These are phyloP conservation scores for Perca fluviatilis DNA, from an alignment of 2,113 vertebrate genomes.

Conservation along the genomic window DNA sequence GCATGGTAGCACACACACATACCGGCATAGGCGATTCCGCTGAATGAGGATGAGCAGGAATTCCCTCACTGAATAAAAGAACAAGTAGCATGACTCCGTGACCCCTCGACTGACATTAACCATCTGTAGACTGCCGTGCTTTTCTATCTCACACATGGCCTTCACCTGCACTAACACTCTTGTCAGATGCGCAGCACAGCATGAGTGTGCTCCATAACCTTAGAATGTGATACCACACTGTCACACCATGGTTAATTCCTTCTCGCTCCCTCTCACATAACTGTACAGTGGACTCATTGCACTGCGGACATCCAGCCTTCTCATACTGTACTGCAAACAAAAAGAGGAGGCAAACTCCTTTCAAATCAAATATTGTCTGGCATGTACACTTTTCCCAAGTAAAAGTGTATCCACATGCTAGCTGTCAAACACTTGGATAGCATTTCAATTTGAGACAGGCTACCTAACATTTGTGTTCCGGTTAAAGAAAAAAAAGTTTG, in stretches of 20 bases:
- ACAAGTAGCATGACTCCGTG: conserved; percentile 35
- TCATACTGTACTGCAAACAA: background rate
- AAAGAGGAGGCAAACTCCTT: background rate
- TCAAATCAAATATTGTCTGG: background rate
- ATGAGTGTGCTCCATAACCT: conserved; percentile 41
- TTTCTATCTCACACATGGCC: conserved; percentile 51
- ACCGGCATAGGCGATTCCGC: background rate
- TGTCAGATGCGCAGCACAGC: conserved; percentile 30
- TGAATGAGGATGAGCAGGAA: conserved; percentile 60
- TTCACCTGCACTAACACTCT: conserved; percentile 44
- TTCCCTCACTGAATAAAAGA: conserved; percentile 68
- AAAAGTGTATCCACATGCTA: background rate
- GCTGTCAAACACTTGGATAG: background rate
- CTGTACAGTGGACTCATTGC: background rate
- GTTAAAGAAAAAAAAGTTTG: background rate
- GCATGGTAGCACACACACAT: background rate
- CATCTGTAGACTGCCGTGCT: conserved; percentile 34
- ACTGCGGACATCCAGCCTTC: background rate
- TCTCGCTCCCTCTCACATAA: background rate
- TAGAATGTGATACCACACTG: conserved; percentile 34
- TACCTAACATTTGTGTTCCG: conserved; percentile 2
- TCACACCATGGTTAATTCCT: background rate
- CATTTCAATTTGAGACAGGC: background rate
- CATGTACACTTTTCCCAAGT: background rate
- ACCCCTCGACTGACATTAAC: conserved; percentile 43